Evolutionary conservation across 2,797 vertebrate genomes (phyloP), one percentile per base, ranked within the genome.

Genomic region (Sorex maritimensis): DNA sequence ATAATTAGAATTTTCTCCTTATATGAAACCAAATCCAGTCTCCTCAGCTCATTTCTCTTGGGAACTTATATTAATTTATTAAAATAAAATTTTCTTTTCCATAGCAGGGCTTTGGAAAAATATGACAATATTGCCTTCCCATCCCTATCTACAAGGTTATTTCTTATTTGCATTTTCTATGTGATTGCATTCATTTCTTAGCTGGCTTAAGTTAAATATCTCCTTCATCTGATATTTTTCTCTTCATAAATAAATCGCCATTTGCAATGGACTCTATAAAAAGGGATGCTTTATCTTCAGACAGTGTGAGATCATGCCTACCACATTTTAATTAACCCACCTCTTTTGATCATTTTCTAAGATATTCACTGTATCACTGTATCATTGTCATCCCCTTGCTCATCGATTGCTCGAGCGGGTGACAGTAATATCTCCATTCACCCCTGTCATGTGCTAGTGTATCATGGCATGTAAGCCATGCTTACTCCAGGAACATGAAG

Each of bases 21-120:
- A 52, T 65, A 34, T 65, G 93, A 84, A 92, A 38, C 21, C 80
- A 90, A 13, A 69, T 86, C 94, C 23, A 71, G 26, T 74, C 21
- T 74, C 30, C 30, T 72, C 81, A 88, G 81, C 38, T 83, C 28
- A 81, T 41, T 69, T 41, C 46, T 90, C 38, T 49, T 83, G 44
- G 12, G 41, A 58, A 52, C 46, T 86, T 90, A 34, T 81, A 84
- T 86, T 92, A 75, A 90, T 82, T 83, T 55, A 8, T 86, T 28
- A 63, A 94, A 94, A 88, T 91, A 46, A 86, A 74, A 61, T 92
- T 14, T 81, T 93, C 26, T 94, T 90, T 81, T 30, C 68, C 14
- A 2, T 15, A 30, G 86, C 87, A 93, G 26, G 11, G 49, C 91
- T 74, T 95, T 34, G 68, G 92, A 68, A 75, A 94, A 77, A 77